Conservation (phyloP, 2,888 invertebrate genomes). For the Pseudanteris insignis region DNA sequence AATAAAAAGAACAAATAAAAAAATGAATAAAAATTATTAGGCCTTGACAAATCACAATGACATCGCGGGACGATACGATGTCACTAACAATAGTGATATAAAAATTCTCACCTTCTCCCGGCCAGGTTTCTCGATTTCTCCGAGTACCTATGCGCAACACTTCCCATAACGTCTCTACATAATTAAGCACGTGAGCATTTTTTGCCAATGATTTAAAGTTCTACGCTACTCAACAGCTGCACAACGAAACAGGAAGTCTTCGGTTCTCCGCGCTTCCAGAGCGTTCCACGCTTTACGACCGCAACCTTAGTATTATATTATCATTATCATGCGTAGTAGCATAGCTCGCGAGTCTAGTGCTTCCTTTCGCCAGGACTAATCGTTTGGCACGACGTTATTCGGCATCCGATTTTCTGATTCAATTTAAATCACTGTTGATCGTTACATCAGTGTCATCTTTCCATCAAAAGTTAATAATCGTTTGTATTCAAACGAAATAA, state of each 20-base stretch:
- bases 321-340: not conserved
- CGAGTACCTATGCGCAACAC: not conserved
- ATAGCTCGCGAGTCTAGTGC: too few species aligned
- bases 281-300: constrained; percentile 7
- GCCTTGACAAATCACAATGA: too few species aligned
- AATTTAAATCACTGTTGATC: too few species aligned
- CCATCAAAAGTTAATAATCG: not conserved
- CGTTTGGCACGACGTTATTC: too few species aligned
- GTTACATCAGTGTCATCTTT: too few species aligned
- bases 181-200: constrained; percentile 22
- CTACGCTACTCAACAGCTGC: constrained; percentile 16
- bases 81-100: constrained; percentile 28
- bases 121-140: constrained; percentile 25
- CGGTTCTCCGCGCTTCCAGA: constrained; percentile 8
- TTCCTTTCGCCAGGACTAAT: too few species aligned
- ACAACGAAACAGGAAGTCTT: constrained; percentile 15
- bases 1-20: too few species aligned
- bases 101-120: constrained; percentile 11
- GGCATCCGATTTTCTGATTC: too few species aligned
- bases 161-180: constrained; percentile 4
- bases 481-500: constrained; percentile 2
- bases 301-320: constrained; percentile 5
- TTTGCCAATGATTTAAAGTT: constrained; percentile 13
- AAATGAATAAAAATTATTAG: too few species aligned
- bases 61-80: too few species aligned